These are phyloP conservation scores for Lithophane ornitopus DNA, from an alignment of 2,888 invertebrate species.

Conservation along the genomic window DNA sequence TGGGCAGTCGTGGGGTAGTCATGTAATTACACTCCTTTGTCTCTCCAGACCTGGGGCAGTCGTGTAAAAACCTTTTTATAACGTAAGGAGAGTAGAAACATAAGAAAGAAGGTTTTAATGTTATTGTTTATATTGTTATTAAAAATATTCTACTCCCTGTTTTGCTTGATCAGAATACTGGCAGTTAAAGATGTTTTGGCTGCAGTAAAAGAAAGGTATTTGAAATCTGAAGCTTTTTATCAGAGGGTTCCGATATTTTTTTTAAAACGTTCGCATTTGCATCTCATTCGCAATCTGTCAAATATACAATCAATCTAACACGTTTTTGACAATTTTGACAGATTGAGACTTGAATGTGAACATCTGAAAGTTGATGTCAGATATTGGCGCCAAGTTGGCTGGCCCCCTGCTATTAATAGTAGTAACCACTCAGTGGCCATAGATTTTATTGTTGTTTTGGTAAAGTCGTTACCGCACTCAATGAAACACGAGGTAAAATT, in stretches of 20 bases:
- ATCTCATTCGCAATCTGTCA: too few species aligned
- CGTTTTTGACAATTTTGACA: too few species aligned
- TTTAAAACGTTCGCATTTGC: too few species aligned
- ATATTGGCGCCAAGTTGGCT: not conserved
- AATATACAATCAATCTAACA: too few species aligned
- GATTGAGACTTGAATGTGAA: too few species aligned
- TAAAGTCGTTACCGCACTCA: slow-evolving; percentile 12
- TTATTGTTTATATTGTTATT: too few species aligned
- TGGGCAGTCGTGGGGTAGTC: too few species aligned
- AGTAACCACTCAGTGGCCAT: slow-evolving; percentile 6
- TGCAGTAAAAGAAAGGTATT: not conserved
- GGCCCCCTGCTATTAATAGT: slow-evolving; percentile 2
- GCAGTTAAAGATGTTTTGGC: not conserved
- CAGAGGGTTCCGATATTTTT: too few species aligned
- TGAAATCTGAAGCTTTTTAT: not conserved
- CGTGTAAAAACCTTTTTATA: too few species aligned
- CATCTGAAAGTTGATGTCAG: not conserved
- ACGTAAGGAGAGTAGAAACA: not conserved
- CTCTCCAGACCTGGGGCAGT: too few species aligned
- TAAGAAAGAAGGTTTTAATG: not conserved
- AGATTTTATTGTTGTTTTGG: slow-evolving; percentile 2
- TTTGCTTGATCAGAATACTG: not conserved
- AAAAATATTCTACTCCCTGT: not conserved
- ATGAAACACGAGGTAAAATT: not conserved
- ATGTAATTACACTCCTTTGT: too few species aligned